Evolutionary conservation across 1,140 invertebrate species (phyloP), one percentile per base, ranked within the genome.

Genomic region (Wasmannia auropunctata): DNA sequence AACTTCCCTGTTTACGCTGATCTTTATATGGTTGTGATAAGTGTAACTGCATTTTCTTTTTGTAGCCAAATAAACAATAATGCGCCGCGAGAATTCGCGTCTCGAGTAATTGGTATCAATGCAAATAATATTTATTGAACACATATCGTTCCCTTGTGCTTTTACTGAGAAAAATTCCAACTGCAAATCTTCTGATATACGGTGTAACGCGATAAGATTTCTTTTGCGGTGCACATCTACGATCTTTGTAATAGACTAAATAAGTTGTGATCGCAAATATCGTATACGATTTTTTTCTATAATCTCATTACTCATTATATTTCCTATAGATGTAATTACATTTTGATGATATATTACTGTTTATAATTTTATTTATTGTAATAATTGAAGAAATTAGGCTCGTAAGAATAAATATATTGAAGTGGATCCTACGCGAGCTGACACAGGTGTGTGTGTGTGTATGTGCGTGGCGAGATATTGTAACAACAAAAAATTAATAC

Each of bases 301-400:
- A 72, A 74, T 34, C 28, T 60, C 58, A 16, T 34, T 77, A 49
- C 11, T 46, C 43, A 16, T n/a, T 10, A 14, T 63, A 46, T 63
- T 11, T 22, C 19, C n/a, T n/a, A 22, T 75, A 40, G 16, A 65
- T 49, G 40, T 65, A 65, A 60, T 60, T 76, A 58, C 22, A 58
- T 19, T 76, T 28, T 58, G 14, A 72, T 31, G 1, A 72, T 72
- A 22, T 22, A 22, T 72, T 69, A 70, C 49, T 74, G 11, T 34
- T 19, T 28, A 16, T 75, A 63, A 77, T 79, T 79, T 79, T 65
- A 49, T 49, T 65, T 79, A 65, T 65, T 63, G 2, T 54, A 16
- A 75, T 25, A n/a, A n/a, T n/a, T n/a, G n/a, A n/a, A n/a, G n/a
- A n/a, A n/a, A n/a, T n/a, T n/a, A n/a, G n/a, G n/a, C n/a, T n/a